Conservation (phyloP, 2,113 vertebrate genomes). For the Falco punctatus region DNA sequence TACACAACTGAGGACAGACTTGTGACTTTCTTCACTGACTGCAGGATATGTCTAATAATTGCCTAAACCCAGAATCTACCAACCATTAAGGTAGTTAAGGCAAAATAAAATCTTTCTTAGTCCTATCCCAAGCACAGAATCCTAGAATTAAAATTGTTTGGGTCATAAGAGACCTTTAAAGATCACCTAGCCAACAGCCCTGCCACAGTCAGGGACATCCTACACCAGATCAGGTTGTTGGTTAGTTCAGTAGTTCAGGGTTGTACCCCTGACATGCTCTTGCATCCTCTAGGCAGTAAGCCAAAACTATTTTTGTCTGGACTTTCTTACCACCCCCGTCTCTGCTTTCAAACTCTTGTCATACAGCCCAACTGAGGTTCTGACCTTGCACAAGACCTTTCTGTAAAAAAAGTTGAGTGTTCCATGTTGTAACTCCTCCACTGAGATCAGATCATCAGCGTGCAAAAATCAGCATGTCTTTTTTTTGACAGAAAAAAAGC, state of each 20-base stretch:
- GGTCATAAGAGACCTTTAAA: background rate
- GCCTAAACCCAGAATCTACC: background rate
- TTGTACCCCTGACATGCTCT: background rate
- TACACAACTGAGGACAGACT: background rate
- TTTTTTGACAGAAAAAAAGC: background rate
- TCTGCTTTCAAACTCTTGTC: background rate
- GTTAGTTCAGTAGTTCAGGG: background rate
- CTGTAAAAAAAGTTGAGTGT: background rate
- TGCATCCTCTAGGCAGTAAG: background rate
- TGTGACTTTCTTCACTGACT: background rate
- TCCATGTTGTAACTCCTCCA: background rate
- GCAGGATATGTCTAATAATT: background rate
- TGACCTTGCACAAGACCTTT: background rate
- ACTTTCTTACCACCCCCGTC: background rate
- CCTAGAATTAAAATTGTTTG: background rate
- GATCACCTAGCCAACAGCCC: background rate
- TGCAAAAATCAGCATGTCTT: background rate
- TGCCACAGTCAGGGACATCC: background rate
- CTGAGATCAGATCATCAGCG: background rate
- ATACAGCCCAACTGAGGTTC: accelerated
- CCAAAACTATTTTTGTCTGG: background rate
- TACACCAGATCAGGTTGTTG: background rate
- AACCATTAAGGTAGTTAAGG: background rate
- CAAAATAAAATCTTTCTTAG: background rate
- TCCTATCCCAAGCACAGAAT: background rate